Evolutionary conservation across 2,113 vertebrate genomes (phyloP), one percentile per base, ranked within the genome.

Genomic region (Pao palembangensis): DNA sequence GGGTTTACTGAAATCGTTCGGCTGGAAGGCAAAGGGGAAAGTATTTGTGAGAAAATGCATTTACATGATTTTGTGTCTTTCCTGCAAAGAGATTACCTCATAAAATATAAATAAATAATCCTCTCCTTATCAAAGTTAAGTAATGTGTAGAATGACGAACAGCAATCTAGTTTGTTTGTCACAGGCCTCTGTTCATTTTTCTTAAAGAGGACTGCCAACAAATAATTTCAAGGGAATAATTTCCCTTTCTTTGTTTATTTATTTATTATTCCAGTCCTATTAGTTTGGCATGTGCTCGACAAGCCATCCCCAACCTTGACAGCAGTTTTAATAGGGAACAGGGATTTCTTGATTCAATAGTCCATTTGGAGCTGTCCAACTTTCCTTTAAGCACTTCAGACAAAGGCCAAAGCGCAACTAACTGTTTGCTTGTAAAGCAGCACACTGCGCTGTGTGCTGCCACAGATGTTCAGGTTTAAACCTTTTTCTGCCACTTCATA

Each of bases 291-390:
- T 21, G 31, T 41, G 50, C 23, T 61, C 23, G 16, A 68, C 15
- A 67, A 71, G 49, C 62, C 51, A 60, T 52, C 54, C 67, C 55
- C 21, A 38, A 62, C 51, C 58, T 64, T 17, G 20, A 67, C 42
- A 51, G 38, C 58, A 71, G 54, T 8, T 64, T 67, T 61, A 77
- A 76, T 55, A 63, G 53, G 34, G 76, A 82, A 79, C 47, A 75
- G 50, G 61, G 47, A 61, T 69, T 69, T 78, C 62, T 76, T 66
- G 64, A 63, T 69, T 69, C 67, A 43, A 67, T 60, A 61, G 51
- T 54, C 50, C 54, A 44, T 51, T 71, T 49, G n/a, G 58, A 69
- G 51, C 43, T 10, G 43, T 73, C 60, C 28, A 62, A 63, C 48
- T 66, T 70, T 75, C 69, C 55, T 52, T 58, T 21, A 61, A 34